Conservation (phyloP, 2,888 invertebrate species). For the Troglohyphantes excavatus region DNA sequence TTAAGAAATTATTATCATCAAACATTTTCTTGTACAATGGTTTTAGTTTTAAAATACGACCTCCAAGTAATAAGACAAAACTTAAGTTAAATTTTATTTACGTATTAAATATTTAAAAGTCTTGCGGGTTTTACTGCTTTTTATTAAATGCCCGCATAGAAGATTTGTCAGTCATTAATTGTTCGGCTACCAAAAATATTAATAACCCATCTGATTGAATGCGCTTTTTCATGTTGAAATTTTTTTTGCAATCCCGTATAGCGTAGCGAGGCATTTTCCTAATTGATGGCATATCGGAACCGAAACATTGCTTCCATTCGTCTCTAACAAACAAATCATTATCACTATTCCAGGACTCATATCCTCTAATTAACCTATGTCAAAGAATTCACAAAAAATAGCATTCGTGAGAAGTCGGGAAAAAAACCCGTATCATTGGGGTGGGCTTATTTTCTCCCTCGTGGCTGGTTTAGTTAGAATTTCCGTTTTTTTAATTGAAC, state of each 20-base stretch:
- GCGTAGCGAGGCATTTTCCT: constrained; percentile 24
- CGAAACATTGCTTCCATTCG: constrained; percentile 14
- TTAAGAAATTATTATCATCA: too few species aligned
- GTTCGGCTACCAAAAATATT: too few species aligned
- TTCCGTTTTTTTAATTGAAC: constrained; percentile 73
- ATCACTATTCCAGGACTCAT: constrained; percentile 29
- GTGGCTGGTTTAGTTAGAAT: constrained; percentile 44
- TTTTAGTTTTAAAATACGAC: too few species aligned
- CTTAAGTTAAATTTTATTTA: too few species aligned
- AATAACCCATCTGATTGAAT: background rate
- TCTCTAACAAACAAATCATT: constrained; percentile 68
- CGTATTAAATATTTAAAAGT: too few species aligned
- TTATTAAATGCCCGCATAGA: too few species aligned
- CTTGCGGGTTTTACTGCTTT: too few species aligned
- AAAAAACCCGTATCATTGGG: constrained; percentile 35
- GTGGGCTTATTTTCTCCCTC: constrained; percentile 20
- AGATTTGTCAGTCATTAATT: too few species aligned
- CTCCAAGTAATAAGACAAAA: too few species aligned
- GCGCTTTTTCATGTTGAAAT: background rate
- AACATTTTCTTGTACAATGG: too few species aligned
- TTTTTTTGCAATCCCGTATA: background rate
- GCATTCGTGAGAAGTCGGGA: background rate
- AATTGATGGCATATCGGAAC: constrained; percentile 7
- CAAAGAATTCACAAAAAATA: constrained; percentile 1
- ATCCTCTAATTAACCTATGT: constrained; percentile 64